Percentiles rank a stretch among this genome's conserved stretches.
Evolutionary conservation across 2,888 invertebrate genomes (phyloP).

Genomic region (Biston betularia): DNA sequence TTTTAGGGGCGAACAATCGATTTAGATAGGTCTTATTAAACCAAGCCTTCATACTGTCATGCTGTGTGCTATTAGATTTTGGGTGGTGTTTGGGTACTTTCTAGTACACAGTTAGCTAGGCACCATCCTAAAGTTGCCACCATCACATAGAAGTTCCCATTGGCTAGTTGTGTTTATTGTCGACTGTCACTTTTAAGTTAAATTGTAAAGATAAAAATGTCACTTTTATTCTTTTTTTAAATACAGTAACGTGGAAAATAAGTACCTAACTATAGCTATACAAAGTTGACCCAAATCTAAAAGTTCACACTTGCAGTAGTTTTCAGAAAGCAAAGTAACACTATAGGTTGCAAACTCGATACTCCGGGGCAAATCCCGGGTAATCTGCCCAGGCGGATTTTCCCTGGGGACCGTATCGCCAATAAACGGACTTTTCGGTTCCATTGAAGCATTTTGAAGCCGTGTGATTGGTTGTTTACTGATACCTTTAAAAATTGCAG

Average conservation of each 20-base stretch:
- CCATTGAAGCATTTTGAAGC: slow-evolving; percentile 36
- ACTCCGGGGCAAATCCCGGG: slow-evolving; percentile 57
- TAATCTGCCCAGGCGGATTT: slow-evolving; percentile 52
- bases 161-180: no score
- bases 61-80: no score
- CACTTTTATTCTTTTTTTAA: no score
- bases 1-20: no score
- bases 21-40: no score
- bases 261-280: background rate
- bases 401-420: slow-evolving; percentile 45
- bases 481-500: background rate
- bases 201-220: no score
- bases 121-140: no score
- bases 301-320: slow-evolving; percentile 49
- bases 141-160: no score
- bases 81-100: no score
- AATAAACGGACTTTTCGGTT: slow-evolving; percentile 37
- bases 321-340: slow-evolving; percentile 46
- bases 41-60: no score
- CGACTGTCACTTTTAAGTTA: no score
- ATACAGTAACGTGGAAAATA: background rate
- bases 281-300: slow-evolving; percentile 33
- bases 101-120: no score
- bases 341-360: slow-evolving; percentile 54
- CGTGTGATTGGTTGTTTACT: slow-evolving; percentile 24